A percentile compares a stretch with the other conserved stretches of the same genome.
Evolutionary conservation across 2,888 invertebrate genomes (phyloP).

Genomic region (Penaeus monodon): DNA sequence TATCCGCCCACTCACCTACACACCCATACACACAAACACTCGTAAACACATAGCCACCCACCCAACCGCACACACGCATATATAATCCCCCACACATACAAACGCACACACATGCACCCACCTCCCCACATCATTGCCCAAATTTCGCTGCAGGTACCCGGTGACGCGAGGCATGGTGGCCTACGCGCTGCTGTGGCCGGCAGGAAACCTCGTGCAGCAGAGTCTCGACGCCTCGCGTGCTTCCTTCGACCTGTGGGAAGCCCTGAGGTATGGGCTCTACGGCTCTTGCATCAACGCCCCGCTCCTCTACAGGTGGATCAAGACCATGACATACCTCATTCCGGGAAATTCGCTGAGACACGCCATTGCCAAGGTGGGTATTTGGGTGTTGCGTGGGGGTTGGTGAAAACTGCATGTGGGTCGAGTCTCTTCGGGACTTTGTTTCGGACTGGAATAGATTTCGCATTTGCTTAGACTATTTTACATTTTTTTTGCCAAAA

Average conservation of each 20-base stretch:
- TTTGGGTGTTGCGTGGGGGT: background rate
- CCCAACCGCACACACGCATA: background rate
- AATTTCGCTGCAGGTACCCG: conserved; percentile 28
- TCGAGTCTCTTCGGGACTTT: too few species aligned
- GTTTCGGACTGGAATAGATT: too few species aligned
- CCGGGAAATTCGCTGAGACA: conserved; percentile 32
- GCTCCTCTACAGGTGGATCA: conserved; percentile 44
- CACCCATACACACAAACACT: too few species aligned
- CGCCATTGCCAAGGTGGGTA: conserved; percentile 45
- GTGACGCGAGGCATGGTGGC: conserved; percentile 51
- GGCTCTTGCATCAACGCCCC: conserved; percentile 44
- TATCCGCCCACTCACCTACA: too few species aligned
- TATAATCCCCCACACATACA: background rate
- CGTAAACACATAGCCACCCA: too few species aligned
- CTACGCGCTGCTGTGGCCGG: conserved; percentile 49
- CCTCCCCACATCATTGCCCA: background rate
- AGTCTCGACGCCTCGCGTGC: conserved; percentile 30
- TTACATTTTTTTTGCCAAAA: too few species aligned
- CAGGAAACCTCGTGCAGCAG: conserved; percentile 50
- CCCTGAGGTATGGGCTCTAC: conserved; percentile 36
- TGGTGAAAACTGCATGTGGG: background rate
- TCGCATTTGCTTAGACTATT: too few species aligned
- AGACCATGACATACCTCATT: conserved; percentile 16
- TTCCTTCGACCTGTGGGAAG: conserved; percentile 30
- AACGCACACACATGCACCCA: too few species aligned